Conservation (phyloP, 2,888 invertebrate genomes). For the Brachyopa scutellaris region DNA sequence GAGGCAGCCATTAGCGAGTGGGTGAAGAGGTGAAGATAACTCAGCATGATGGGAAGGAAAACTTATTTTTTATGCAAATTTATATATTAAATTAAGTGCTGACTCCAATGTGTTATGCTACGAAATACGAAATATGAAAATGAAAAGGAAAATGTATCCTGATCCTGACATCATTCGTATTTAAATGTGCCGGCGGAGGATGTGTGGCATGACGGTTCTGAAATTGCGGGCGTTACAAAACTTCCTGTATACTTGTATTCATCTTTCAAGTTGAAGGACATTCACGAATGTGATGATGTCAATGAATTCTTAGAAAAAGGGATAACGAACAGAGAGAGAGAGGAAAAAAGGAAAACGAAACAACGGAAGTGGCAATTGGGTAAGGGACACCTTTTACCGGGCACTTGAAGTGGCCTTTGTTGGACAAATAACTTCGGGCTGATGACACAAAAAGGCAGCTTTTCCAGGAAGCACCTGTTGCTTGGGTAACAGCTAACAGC, state of each 20-base stretch:
- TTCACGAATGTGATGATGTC: conserved; percentile 43
- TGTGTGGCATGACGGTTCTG: not conserved
- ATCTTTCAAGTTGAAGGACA: conserved; percentile 42
- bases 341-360: not conserved
- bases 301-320: conserved; percentile 15
- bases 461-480: conserved; percentile 7
- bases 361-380: conserved; percentile 9
- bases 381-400: conserved; percentile 3
- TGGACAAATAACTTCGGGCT: conserved; percentile 9
- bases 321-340: not conserved
- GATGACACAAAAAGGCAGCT: not conserved
- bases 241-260: not conserved
- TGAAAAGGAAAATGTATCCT: conserved; percentile 63
- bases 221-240: not conserved
- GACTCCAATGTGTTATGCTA: conserved; percentile 68
- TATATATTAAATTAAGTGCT: conserved; percentile 71
- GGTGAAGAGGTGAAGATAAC: not conserved
- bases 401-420: not conserved
- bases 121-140: conserved; percentile 70
- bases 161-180: conserved; percentile 46
- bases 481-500: not conserved
- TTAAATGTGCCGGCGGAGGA: not conserved
- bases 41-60: conserved; percentile 35
- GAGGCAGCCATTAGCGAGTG: conserved; percentile 6
- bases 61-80: conserved; percentile 70